Conservation (phyloP, 1,140 invertebrate species). For the Coelopa frigida region DNA sequence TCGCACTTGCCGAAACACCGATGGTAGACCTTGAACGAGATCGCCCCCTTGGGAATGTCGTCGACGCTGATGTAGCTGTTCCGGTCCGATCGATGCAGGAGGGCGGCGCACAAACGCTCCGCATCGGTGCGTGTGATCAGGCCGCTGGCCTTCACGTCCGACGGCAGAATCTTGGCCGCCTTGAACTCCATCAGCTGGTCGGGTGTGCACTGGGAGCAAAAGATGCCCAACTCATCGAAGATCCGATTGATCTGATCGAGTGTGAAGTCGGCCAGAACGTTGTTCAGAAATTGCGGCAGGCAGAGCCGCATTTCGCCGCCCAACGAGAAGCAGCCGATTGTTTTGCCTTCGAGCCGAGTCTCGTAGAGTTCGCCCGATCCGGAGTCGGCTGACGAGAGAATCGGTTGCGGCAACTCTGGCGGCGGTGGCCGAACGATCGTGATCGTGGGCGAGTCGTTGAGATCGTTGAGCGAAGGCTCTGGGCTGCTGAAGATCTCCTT, state of each 20-base stretch:
- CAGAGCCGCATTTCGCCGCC: conserved; percentile 93
- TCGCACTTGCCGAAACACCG: conserved; percentile 93
- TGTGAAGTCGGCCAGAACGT: conserved; percentile 82
- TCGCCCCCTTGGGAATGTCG: conserved; percentile 46
- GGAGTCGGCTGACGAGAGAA: conserved; percentile 75
- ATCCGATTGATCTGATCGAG: conserved; percentile 88
- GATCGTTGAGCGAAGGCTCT: conserved; percentile 21
- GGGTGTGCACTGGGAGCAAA: conserved; percentile 84
- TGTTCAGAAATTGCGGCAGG: conserved; percentile 90
- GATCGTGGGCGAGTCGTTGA: conserved; percentile 14
- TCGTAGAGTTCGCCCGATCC: conserved; percentile 76
- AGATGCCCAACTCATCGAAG: conserved; percentile 92
- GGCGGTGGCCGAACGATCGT: conserved; percentile 42
- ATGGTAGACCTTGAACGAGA: conserved; percentile 74
- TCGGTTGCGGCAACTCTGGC: conserved; percentile 55
- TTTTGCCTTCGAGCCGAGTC: conserved; percentile 84
- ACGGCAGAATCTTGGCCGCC: conserved; percentile 73
- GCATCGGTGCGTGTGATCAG: conserved; percentile 98
- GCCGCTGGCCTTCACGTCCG: conserved; percentile 81
- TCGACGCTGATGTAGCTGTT: conserved; percentile 36
- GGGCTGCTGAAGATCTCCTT: conserved; percentile 40
- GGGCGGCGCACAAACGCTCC: conserved; percentile 81
- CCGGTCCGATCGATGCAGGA: conserved; percentile 59
- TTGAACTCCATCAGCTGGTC: conserved; percentile 91
- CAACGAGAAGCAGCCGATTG: conserved; percentile 89